phyloP scores from a whole-genome alignment of 2,797 vertebrate species.

The Lagodon rhomboides region DNA sequence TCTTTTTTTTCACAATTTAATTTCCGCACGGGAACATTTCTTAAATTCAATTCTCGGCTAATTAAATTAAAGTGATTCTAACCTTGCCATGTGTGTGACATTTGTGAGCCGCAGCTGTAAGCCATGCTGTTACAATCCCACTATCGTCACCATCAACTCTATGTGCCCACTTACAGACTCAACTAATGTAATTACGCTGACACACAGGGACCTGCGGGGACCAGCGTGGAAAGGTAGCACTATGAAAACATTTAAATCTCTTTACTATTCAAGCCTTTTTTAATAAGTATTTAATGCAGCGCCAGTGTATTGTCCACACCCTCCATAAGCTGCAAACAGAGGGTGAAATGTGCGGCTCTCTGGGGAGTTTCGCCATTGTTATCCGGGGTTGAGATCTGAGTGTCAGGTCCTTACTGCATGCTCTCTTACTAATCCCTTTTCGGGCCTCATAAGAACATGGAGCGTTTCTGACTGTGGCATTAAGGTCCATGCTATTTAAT shows the following conservation, averaged over 20 bases:
- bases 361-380: constrained; percentile 74
- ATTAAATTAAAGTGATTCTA: constrained; percentile 64
- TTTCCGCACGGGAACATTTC: constrained; percentile 25
- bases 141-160: constrained; percentile 60
- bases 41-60: constrained; percentile 25
- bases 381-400: constrained; percentile 79
- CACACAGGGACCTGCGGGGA: constrained; percentile 59
- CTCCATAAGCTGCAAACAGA: constrained; percentile 74
- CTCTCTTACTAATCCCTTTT: constrained; percentile 84
- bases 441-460: constrained; percentile 77
- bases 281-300: constrained; percentile 76
- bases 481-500: constrained; percentile 92
- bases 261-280: constrained; percentile 69
- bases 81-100: constrained; percentile 64
- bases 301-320: constrained; percentile 76
- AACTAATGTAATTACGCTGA: constrained; percentile 74
- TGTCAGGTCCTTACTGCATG: constrained; percentile 84
- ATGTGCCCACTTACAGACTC: constrained; percentile 63
- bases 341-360: constrained; percentile 68
- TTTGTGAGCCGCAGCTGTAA: constrained; percentile 69
- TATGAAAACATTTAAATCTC: constrained; percentile 75
- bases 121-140: constrained; percentile 72
- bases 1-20: constrained; percentile 24
- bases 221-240: constrained; percentile 55
- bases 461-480: constrained; percentile 80